Percentiles rank a stretch among this genome's conserved stretches.
Evolutionary conservation across 2,888 invertebrate species (phyloP).

Genomic region (Timema podura): DNA sequence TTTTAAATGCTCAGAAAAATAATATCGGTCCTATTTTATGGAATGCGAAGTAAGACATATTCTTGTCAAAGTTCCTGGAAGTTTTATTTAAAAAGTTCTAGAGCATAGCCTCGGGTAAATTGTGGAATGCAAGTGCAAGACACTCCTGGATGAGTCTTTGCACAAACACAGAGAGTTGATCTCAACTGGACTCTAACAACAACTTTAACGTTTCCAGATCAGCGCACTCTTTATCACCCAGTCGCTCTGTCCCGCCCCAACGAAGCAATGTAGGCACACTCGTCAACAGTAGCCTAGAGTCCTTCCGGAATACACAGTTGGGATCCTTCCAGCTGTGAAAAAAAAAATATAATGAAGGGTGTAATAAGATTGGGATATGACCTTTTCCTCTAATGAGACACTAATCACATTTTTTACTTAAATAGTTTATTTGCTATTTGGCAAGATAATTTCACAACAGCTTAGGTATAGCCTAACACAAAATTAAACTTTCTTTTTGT

Average conservation of each 20-base stretch:
- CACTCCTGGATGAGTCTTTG: constrained; percentile 7
- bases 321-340: constrained; percentile 76
- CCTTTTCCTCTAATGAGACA: too few relatives aligned
- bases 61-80: too few relatives aligned
- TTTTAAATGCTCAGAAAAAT: too few relatives aligned
- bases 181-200: constrained; percentile 51
- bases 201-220: constrained; percentile 71
- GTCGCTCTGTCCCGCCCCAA: constrained; percentile 72
- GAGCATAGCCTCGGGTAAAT: constrained; percentile 8
- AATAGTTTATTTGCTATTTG: too few relatives aligned
- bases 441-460: too few relatives aligned
- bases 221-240: constrained; percentile 74
- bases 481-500: too few relatives aligned
- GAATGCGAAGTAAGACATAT: too few relatives aligned
- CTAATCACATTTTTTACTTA: too few relatives aligned
- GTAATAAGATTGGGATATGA: not conserved
- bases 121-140: constrained; percentile 7
- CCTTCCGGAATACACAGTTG: constrained; percentile 75
- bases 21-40: too few relatives aligned
- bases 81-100: not conserved
- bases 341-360: constrained; percentile 26
- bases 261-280: constrained; percentile 77
- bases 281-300: constrained; percentile 64
- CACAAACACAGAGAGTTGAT: not conserved
- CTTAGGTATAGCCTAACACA: too few relatives aligned